Base-by-base conservation (phyloP, 2,888 invertebrate species). In the Ischnus inquisitorius region DNA sequence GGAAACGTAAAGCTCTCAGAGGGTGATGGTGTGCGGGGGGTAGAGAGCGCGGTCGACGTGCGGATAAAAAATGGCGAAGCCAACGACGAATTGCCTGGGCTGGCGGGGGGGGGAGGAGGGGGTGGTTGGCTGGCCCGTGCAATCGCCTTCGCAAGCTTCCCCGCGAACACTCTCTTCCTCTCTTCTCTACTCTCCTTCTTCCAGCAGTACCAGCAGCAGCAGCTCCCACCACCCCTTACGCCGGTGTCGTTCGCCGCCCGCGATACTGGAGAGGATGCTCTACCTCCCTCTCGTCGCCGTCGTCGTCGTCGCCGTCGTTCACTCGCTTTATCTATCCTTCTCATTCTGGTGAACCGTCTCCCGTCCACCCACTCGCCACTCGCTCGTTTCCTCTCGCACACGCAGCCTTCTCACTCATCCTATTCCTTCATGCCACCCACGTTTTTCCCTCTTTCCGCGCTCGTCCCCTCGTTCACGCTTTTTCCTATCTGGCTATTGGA, bases 401-500 rank as follows among this genome's bases (percentile, higher is more conserved):
- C 68, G 57, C 62, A 57, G 74, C 62, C 62, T 39, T 65, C 75
- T 79, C 84, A 62, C 83, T 80, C 75, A 39, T 46, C 39, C 75
- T 25, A 76, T 54, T 8, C 57, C 77, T 48, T 78, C 72, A 79
- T 84, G 82, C 86, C 84, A 83, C 87, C 84, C 82, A 84, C 79
- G 74, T 84, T 79, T 84, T 86, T 85, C 82, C 86, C 84, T 83
- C 85, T 80, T 80, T 51, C 85, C 80, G 82, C 87, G 57, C 68
- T 83, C 86, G 51, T 75, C 72, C 87, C 80, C 78, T 83, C 85
- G 86, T 87, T 85, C 88, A 86, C 86, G 87, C 89, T 92, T 92
- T 92, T 93, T 92, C 92, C 93, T 90, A 92, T 92, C 92, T 89
- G 90, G 92, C 93, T 91, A 93, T 93, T 93, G 93, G 93, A 89